Percentiles rank a stretch among this genome's conserved stretches.
Conservation (phyloP, 2,797 vertebrate species). For the Odontamblyopus lacepedii region DNA sequence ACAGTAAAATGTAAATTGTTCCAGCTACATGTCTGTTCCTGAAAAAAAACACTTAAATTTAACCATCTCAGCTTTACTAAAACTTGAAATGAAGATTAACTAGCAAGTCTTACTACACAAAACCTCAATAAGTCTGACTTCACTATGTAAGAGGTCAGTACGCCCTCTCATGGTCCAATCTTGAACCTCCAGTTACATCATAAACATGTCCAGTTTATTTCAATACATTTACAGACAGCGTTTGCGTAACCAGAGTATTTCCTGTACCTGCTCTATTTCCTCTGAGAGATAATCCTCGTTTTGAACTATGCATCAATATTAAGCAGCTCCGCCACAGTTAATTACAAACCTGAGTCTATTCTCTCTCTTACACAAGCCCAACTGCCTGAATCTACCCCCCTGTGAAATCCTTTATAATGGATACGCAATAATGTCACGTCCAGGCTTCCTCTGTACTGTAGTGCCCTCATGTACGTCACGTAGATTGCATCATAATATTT, state of each 20-base stretch:
- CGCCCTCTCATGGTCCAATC: background rate
- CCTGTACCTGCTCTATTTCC: slow-evolving; percentile 39
- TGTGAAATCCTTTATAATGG: slow-evolving; percentile 16
- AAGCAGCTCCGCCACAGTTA: slow-evolving; percentile 28
- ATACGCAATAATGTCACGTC: background rate
- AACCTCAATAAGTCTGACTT: too few relatives aligned
- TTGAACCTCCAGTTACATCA: background rate
- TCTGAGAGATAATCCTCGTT: slow-evolving; percentile 24
- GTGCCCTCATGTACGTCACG: background rate
- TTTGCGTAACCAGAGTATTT: slow-evolving; percentile 21
- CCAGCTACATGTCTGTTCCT: too few relatives aligned
- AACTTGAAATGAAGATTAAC: too few relatives aligned
- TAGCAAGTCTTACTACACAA: too few relatives aligned
- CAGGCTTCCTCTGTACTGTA: background rate
- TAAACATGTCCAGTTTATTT: background rate
- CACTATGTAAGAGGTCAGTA: too few relatives aligned
- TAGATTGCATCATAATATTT: too few relatives aligned
- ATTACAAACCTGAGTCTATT: slow-evolving; percentile 24
- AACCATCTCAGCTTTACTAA: too few relatives aligned
- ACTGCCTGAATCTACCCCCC: slow-evolving; percentile 17
- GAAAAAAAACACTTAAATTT: too few relatives aligned
- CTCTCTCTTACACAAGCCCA: background rate
- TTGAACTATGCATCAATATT: slow-evolving; percentile 39
- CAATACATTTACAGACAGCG: slow-evolving; percentile 6
- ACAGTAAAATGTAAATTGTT: too few relatives aligned